phyloP scores from a whole-genome alignment of 2,113 vertebrate genomes.

The Erythrolamprus reginae region DNA sequence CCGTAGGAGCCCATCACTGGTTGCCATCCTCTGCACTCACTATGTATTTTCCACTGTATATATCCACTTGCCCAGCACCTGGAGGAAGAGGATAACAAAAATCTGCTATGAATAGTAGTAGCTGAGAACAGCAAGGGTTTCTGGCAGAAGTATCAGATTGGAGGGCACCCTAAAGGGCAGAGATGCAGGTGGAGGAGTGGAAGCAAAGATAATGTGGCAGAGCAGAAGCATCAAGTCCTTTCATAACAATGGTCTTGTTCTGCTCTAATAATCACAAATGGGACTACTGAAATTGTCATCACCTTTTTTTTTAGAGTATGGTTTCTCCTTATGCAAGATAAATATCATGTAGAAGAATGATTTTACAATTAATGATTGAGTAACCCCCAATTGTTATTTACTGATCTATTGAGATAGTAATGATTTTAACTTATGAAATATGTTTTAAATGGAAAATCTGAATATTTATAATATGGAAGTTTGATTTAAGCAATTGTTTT shows the following conservation, averaged over 20 bases:
- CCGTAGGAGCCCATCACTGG: too few species aligned
- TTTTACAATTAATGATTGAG: too few species aligned
- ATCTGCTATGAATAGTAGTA: not conserved
- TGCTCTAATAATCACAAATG: not conserved
- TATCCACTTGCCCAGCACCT: not conserved
- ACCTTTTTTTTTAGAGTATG: too few species aligned
- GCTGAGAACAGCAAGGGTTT: not conserved
- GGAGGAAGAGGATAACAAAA: not conserved
- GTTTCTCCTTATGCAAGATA: too few species aligned
- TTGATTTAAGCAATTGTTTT: too few species aligned
- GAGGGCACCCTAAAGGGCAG: not conserved
- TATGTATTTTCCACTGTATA: not conserved
- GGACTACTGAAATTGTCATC: not conserved
- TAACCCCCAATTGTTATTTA: too few species aligned
- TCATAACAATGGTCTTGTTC: not conserved
- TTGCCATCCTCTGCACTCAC: not conserved
- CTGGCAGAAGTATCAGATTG: not conserved
- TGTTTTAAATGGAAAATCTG: too few species aligned
- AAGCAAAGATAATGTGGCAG: not conserved
- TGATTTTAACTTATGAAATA: too few species aligned
- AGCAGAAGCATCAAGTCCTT: not conserved
- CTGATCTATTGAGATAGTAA: too few species aligned
- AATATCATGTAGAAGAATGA: too few species aligned
- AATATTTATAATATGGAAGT: too few species aligned
- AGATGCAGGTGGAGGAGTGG: not conserved